Percentiles rank a stretch among this genome's conserved stretches.
These are phyloP conservation scores for Volucella inanis DNA, from an alignment of 2,888 invertebrate genomes.

Conservation along the genomic window DNA sequence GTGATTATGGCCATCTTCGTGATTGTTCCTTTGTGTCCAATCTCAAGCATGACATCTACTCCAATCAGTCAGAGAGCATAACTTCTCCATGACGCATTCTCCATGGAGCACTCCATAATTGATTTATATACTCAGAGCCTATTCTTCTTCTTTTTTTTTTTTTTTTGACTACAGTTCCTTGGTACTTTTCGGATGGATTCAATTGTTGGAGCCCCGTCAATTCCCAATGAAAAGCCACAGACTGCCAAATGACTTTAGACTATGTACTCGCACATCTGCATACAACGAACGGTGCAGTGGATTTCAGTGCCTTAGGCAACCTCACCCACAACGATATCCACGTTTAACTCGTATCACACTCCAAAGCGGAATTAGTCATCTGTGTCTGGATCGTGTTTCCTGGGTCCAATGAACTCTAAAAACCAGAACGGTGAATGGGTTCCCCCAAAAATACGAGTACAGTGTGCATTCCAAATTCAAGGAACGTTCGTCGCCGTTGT, in stretches of 20 bases:
- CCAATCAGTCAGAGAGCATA: slow-evolving; percentile 54
- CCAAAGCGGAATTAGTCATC: slow-evolving; percentile 54
- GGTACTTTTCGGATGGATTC: slow-evolving; percentile 17
- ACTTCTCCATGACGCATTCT: slow-evolving; percentile 55
- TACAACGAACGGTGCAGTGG: slow-evolving; percentile 9
- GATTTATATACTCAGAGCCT: slow-evolving; percentile 49
- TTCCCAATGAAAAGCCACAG: slow-evolving; percentile 50
- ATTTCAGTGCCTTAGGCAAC: too few species aligned
- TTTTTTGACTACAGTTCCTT: not conserved
- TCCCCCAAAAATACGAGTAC: slow-evolving; percentile 31
- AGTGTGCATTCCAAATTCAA: slow-evolving; percentile 43
- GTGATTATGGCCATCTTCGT: slow-evolving; percentile 10
- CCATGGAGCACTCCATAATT: slow-evolving; percentile 59
- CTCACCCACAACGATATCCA: slow-evolving; percentile 8
- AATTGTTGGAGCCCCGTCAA: slow-evolving; percentile 47
- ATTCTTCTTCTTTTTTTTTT: not conserved
- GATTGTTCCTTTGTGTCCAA: slow-evolving; percentile 25
- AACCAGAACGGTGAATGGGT: slow-evolving; percentile 29
- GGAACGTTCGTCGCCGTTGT: slow-evolving; percentile 24
- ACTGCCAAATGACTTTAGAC: slow-evolving; percentile 53
- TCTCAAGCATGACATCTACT: slow-evolving; percentile 20
- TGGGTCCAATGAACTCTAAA: slow-evolving; percentile 66
- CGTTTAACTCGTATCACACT: too few species aligned
- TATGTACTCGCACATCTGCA: slow-evolving; percentile 30
- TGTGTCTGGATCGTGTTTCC: slow-evolving; percentile 63